Conservation (phyloP, 2,888 invertebrate genomes). For the Microplitis manilae region DNA sequence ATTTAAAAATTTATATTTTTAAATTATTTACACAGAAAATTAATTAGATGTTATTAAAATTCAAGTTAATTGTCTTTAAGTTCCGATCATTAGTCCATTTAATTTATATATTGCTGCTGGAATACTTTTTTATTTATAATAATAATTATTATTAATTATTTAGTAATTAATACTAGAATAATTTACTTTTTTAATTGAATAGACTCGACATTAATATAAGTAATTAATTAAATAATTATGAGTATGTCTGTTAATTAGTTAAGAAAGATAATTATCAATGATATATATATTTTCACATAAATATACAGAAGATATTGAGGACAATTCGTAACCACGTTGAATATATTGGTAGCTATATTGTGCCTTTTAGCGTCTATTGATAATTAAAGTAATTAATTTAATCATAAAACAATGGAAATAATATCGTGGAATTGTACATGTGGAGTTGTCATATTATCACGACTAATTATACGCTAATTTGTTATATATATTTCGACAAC, state of each 20-base stretch:
- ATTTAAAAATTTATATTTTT: not conserved
- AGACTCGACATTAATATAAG: not conserved
- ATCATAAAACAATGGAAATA: slow-evolving; percentile 62
- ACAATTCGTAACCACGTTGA: slow-evolving; percentile 69
- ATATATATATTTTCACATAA: not conserved
- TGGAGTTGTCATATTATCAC: slow-evolving; percentile 21
- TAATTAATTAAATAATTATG: not conserved
- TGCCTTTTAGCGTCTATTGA: slow-evolving; percentile 69
- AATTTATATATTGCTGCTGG: slow-evolving; percentile 25
- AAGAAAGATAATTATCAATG: not conserved
- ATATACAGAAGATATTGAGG: slow-evolving; percentile 54
- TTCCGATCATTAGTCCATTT: not conserved
- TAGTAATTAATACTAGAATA: not conserved
- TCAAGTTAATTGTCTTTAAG: not conserved
- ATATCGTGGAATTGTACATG: slow-evolving; percentile 65
- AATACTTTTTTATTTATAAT: slow-evolving; percentile 1
- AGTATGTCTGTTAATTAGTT: not conserved
- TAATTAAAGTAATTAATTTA: slow-evolving; percentile 52
- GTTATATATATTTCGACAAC: slow-evolving; percentile 20
- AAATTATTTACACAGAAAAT: not conserved
- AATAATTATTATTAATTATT: not conserved
- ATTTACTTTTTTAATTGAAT: not conserved
- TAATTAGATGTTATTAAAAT: not conserved
- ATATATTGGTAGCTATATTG: slow-evolving; percentile 69
- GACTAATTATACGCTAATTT: slow-evolving; percentile 2